Conservation (phyloP, 2,113 vertebrate species). For the Brachirus orientalis region DNA sequence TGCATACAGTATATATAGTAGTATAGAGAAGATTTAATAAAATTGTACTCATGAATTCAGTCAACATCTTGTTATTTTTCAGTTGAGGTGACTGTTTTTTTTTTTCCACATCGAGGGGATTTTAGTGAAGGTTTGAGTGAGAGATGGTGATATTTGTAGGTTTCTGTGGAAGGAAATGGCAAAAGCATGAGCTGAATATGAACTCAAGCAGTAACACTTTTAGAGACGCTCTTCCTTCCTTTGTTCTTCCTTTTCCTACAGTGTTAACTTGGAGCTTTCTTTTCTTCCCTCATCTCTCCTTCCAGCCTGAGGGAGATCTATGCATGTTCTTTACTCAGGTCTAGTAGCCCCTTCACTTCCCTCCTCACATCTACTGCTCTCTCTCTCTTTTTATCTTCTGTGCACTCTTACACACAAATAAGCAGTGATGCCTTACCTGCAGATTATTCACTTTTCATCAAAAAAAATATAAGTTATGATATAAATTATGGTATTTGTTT, state of each 20-base stretch:
- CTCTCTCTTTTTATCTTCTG: constrained; percentile 9
- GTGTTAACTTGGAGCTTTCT: constrained; percentile 50
- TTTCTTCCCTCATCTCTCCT: constrained; percentile 57
- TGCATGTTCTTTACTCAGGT: constrained; percentile 85
- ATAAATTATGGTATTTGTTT: constrained; percentile 75
- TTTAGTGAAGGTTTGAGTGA: constrained; percentile 59
- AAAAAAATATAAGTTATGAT: constrained; percentile 71
- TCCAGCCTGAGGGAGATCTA: constrained; percentile 79
- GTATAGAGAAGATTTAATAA: constrained; percentile 59
- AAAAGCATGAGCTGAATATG: constrained; percentile 42
- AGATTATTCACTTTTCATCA: constrained; percentile 78
- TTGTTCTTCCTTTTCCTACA: constrained; percentile 44
- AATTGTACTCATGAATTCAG: constrained; percentile 37
- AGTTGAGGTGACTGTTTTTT: constrained; percentile 43
- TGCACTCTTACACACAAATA: constrained; percentile 81
- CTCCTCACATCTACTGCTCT: constrained; percentile 62
- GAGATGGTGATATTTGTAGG: constrained; percentile 26
- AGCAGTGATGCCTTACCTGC: constrained; percentile 97
- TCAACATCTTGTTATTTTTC: constrained; percentile 41
- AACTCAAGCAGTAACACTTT: constrained; percentile 56
- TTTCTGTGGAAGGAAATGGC: constrained; percentile 39
- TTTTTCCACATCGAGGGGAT: constrained; percentile 24
- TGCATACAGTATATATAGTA: constrained; percentile 73
- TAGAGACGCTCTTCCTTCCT: constrained; percentile 51
- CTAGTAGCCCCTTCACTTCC: constrained; percentile 83